These are phyloP conservation scores for Sarcophilus harrisii DNA, from an alignment of 2,797 vertebrate genomes.

Conservation along the genomic window DNA sequence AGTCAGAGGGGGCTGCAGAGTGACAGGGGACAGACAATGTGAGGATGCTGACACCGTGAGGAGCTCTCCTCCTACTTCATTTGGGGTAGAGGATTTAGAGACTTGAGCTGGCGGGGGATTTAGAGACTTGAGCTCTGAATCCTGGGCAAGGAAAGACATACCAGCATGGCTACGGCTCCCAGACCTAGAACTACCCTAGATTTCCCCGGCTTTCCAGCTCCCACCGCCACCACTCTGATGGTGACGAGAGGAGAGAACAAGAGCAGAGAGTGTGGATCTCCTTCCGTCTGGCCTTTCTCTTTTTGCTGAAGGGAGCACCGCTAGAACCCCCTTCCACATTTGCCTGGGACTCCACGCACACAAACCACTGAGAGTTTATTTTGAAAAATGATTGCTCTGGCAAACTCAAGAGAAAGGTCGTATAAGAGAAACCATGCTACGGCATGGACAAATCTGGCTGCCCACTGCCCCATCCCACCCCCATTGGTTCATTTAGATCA, in stretches of 20 bases:
- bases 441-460: not conserved
- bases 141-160: not conserved
- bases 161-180: not conserved
- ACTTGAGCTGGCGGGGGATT: not conserved
- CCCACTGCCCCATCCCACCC: not conserved
- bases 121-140: not conserved
- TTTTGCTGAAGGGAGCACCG: not conserved
- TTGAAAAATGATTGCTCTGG: not conserved
- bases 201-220: not conserved
- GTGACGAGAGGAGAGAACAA: not conserved
- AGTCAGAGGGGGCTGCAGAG: slow-evolving; percentile 42
- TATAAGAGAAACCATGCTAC: not conserved
- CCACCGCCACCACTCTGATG: not conserved
- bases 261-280: not conserved
- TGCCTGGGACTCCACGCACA: not conserved
- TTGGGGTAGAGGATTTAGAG: not conserved
- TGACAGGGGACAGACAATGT: rapidly evolving
- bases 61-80: not conserved
- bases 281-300: not conserved
- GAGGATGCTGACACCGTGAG: not conserved
- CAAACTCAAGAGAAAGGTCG: not conserved
- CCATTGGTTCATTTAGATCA: not conserved
- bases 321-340: not conserved
- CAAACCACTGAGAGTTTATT: not conserved
- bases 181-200: not conserved